Base-by-base conservation (phyloP, 2,888 invertebrate genomes). In the Macrophya annulata region DNA sequence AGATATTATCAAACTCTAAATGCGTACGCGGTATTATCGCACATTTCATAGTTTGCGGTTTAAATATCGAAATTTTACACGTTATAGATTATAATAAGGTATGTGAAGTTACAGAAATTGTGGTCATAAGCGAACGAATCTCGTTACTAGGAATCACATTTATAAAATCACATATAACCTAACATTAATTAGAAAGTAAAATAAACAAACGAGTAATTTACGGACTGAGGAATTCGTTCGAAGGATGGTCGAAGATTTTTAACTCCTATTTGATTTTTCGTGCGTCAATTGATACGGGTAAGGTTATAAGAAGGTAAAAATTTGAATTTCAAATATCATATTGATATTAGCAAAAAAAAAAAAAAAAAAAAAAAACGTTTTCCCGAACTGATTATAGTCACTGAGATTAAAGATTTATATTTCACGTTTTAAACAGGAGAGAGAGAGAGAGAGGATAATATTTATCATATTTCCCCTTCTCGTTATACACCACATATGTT, bases 321-420 rank as follows among this genome's bases (percentile, higher is more conserved):
- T 55, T 55, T 8, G n/a, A n/a, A 55, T 55, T 55, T 5, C 8
- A n/a, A 31, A 31, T 31, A 55, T n/a, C n/a, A 8, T n/a, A 55
- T 55, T n/a, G n/a, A n/a, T n/a, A 55, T 17, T 55, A 17, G 1
- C 1, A 31, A 31, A 31, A 31, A 31, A 31, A 31, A 31, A 31
- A 31, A 31, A 31, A 31, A 31, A 31, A 31, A 1, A 5, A 51
- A 17, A 1, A 5, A 51, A 17, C 51, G 55, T 55, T 55, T 55
- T 55, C 8, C n/a, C 55, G n/a, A n/a, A 55, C 55, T n/a, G 55
- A 55, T 55, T n/a, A 51, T 51, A 55, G 55, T n/a, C 55, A 55
- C 8, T 17, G n/a, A n/a, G 55, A 55, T 17, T 55, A n/a, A 55
- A 55, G 17, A n/a, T n/a, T n/a, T 6, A 17, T 55, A 55, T 55